These are phyloP conservation scores for Tenthredo mesomela DNA, from an alignment of 2,888 invertebrate species.

Conservation along the genomic window DNA sequence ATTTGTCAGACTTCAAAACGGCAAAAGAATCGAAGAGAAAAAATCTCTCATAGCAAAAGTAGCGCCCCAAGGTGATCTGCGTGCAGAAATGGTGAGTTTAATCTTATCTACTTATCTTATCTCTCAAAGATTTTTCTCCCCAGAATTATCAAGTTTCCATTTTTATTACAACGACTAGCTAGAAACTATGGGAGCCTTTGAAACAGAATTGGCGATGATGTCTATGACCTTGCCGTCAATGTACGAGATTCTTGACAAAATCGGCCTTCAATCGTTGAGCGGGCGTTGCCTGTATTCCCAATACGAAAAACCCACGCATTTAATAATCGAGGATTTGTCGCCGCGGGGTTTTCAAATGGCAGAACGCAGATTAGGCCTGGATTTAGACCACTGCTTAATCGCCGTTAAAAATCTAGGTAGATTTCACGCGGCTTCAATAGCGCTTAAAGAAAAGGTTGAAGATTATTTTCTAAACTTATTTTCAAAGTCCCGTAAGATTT, in stretches of 20 bases:
- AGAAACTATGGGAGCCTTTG: slow-evolving; percentile 63
- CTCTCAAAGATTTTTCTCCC: no score
- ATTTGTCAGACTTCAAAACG: no score
- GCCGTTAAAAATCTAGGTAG: slow-evolving; percentile 79
- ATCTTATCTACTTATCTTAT: no score
- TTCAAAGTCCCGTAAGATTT: neutral
- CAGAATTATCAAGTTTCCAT: no score
- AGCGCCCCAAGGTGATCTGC: no score
- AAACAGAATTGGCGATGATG: slow-evolving; percentile 72
- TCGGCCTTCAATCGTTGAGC: slow-evolving; percentile 61
- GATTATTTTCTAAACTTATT: no score
- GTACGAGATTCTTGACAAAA: slow-evolving; percentile 63
- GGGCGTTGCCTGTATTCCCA: slow-evolving; percentile 71
- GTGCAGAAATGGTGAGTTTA: no score
- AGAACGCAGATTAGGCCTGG: slow-evolving; percentile 79
- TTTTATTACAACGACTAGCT: slow-evolving; percentile 61
- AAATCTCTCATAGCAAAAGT: no score
- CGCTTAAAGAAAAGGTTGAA: slow-evolving; percentile 79
- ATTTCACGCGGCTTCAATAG: slow-evolving; percentile 81
- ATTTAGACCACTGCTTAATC: slow-evolving; percentile 79
- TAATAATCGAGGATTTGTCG: slow-evolving; percentile 81
- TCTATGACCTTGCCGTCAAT: slow-evolving; percentile 68
- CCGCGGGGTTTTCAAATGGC: slow-evolving; percentile 80
- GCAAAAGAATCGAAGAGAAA: no score
- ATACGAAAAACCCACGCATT: slow-evolving; percentile 69